phyloP scores from a whole-genome alignment of 2,888 invertebrate species.

The Apotomis turbidana region DNA sequence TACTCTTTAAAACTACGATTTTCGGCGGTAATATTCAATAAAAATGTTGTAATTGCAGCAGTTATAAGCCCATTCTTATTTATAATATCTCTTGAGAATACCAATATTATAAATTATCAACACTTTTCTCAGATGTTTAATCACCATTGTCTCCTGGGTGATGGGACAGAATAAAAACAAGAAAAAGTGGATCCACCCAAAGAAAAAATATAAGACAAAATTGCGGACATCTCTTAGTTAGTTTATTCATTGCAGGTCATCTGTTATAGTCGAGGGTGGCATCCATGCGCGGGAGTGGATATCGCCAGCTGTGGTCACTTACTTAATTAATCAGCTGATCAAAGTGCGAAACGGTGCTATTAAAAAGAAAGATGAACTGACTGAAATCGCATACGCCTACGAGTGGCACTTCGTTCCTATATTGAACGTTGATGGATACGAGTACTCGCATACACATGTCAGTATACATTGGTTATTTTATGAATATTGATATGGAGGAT shows the following conservation, averaged over 20 bases:
- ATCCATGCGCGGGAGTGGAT: conserved; percentile 92
- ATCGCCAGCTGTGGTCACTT: conserved; percentile 84
- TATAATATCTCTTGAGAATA: no score
- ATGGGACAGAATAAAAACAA: no score
- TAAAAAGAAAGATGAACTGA: conserved; percentile 57
- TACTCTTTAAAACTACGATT: no score
- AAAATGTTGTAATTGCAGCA: no score
- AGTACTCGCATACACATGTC: conserved; percentile 56
- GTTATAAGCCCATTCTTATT: no score
- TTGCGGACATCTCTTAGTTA: neutral
- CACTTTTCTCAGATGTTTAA: no score
- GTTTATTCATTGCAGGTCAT: conserved; percentile 61
- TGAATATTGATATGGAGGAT: no score
- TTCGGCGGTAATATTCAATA: no score
- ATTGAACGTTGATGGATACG: conserved; percentile 90
- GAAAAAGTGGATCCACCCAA: no score
- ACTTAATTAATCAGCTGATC: conserved; percentile 81
- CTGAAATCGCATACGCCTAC: conserved; percentile 71
- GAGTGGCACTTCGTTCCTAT: conserved; percentile 89
- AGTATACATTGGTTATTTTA: neutral
- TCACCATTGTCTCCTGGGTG: no score
- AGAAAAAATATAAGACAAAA: no score
- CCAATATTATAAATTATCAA: no score
- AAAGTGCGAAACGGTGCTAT: conserved; percentile 56
- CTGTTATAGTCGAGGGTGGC: conserved; percentile 83